A percentile compares a stretch with the other conserved stretches of the same genome.
Conservation (phyloP, 2,797 vertebrate species). For the Neopelma chrysocephalum region DNA sequence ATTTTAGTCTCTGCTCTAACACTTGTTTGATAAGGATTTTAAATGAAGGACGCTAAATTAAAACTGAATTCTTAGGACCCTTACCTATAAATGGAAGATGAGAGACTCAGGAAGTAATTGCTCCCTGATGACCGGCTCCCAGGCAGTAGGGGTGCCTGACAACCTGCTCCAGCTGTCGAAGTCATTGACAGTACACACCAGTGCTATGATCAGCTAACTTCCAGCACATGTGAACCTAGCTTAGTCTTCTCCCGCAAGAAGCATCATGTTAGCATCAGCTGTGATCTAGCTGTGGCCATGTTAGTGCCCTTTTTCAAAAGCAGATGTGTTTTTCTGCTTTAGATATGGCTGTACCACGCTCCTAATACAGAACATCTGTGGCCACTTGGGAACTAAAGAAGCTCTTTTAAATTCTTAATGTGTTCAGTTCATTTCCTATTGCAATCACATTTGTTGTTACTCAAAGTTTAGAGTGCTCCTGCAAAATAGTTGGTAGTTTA, state of each 20-base stretch:
- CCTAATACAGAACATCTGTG: rapidly evolving
- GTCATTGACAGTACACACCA: neutral
- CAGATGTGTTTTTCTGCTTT: neutral
- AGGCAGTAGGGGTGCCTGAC: rapidly evolving
- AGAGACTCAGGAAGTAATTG: neutral
- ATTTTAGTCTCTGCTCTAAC: neutral
- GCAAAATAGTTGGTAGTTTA: neutral
- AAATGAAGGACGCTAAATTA: neutral
- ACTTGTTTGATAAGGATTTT: neutral
- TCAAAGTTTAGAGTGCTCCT: neutral
- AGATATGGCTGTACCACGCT: neutral
- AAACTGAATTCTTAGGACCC: neutral
- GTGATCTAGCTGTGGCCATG: neutral
- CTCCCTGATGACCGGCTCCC: rapidly evolving
- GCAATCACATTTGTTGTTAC: neutral
- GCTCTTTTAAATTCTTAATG: neutral
- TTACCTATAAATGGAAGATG: neutral
- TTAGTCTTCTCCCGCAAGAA: neutral
- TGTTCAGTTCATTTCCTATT: neutral
- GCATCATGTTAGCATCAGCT: neutral
- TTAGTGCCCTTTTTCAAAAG: neutral
- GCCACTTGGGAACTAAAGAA: neutral
- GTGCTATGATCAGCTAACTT: neutral
- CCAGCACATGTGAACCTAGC: rapidly evolving
- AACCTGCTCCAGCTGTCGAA: rapidly evolving